A percentile compares a stretch with the other conserved stretches of the same genome.
Evolutionary conservation across 1,140 invertebrate species (phyloP).

Genomic region (Piezodorus guildinii): DNA sequence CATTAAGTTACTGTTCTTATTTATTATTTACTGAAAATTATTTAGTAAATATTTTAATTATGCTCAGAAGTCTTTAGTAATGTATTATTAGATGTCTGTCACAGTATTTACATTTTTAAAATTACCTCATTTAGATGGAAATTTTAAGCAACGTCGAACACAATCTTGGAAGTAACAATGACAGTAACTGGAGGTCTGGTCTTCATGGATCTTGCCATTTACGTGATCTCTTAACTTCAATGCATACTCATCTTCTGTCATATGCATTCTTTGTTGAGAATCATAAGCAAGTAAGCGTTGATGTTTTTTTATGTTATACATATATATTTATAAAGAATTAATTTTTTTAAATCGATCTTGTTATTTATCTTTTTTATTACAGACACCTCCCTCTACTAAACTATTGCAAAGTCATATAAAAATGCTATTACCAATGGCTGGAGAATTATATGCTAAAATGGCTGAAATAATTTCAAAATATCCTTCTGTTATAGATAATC

Average conservation of each 20-base stretch:
- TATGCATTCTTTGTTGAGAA: slow-evolving; percentile 31
- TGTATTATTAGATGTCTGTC: background rate
- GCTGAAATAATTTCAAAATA: slow-evolving; percentile 30
- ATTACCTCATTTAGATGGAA: slow-evolving; percentile 19
- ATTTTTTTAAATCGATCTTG: background rate
- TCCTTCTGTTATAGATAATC: slow-evolving; percentile 32
- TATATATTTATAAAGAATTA: background rate
- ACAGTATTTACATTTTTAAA: background rate
- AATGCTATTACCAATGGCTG: slow-evolving; percentile 39
- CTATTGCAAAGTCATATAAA: slow-evolving; percentile 40
- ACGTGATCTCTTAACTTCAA: slow-evolving; percentile 35
- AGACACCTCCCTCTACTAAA: slow-evolving; percentile 24
- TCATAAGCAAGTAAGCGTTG: background rate
- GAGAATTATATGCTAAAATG: slow-evolving; percentile 36
- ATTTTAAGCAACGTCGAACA: slow-evolving; percentile 20
- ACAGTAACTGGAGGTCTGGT: slow-evolving; percentile 7
- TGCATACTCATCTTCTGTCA: slow-evolving; percentile 50
- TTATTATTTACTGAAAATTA: too few relatives aligned
- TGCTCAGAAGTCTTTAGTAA: too few relatives aligned
- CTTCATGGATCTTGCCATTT: slow-evolving; percentile 14
- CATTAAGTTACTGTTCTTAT: too few relatives aligned
- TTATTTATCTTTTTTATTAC: background rate
- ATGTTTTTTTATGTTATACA: slow-evolving; percentile 3
- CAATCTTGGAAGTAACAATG: slow-evolving; percentile 12
- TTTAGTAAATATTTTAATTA: too few relatives aligned